Conservation (phyloP, 2,888 invertebrate genomes). For the Lepidonotus clava region DNA sequence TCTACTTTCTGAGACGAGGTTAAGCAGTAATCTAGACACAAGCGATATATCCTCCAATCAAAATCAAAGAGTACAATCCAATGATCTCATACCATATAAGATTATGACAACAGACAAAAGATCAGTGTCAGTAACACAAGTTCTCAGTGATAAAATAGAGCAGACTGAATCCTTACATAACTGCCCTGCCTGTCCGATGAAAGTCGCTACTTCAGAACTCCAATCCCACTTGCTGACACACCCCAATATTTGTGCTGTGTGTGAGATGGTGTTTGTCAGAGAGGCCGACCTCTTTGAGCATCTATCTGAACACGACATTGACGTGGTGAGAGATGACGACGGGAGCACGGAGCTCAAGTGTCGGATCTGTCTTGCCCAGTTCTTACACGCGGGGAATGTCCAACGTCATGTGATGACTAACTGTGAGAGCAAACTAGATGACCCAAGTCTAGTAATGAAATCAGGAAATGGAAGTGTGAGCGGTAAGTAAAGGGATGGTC, state of each 20-base stretch:
- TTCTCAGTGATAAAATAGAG: no score
- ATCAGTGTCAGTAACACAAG: no score
- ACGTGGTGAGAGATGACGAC: neutral
- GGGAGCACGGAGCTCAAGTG: neutral
- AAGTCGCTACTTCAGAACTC: neutral
- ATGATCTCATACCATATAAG: no score
- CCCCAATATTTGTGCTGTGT: conserved; percentile 12
- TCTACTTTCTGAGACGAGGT: no score
- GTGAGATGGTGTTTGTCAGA: neutral
- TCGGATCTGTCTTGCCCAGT: neutral
- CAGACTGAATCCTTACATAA: no score
- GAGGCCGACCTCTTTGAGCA: neutral
- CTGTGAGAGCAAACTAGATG: neutral
- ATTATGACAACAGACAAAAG: no score
- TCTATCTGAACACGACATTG: neutral
- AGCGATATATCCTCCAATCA: no score
- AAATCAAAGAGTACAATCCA: no score
- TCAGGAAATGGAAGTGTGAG: neutral
- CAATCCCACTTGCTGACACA: conserved; percentile 9
- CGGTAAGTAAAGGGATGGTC: neutral
- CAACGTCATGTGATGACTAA: conserved; percentile 15
- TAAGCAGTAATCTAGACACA: no score
- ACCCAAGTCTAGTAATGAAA: neutral
- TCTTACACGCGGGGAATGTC: neutral
- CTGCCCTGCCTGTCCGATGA: neutral